Evolutionary conservation across 2,797 vertebrate species (phyloP), one percentile per base, ranked within the genome.

Genomic region (Sternarchorhynchus goeldii): DNA sequence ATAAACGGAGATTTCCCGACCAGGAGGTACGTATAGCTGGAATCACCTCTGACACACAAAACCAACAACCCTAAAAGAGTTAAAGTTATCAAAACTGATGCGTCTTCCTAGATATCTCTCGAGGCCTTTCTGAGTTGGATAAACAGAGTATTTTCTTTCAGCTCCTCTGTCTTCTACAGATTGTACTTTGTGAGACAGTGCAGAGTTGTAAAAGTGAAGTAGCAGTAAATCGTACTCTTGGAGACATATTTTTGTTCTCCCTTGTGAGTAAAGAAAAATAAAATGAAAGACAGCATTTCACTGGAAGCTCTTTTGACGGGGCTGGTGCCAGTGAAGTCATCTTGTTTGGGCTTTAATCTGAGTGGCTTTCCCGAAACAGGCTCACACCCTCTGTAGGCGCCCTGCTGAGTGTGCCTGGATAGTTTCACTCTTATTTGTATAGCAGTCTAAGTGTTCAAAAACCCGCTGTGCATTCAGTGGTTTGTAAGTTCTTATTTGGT

Each of bases 301-400:
- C 66, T 31, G 34, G 58, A 45, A 25, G 56, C 68, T 74, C 64
- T 45, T 69, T 73, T 76, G 65, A 60, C 56, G 57, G 60, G 36
- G 36, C 17, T 59, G 58, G n/a, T 32, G 21, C 69, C 57, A 20
- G 32, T 34, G 31, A 5, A 21, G 62, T 58, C 14, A 20, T 16
- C 16, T 73, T 58, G 73, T 67, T 50, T 41, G 41, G 25, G 50
- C 55, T 74, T 72, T 78, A 81, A 68, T 36, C 63, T 81, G 79
- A 81, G 63, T 66, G 75, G 73, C 75, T 31, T 56, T 17, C 60
- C 57, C 55, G 58, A 73, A 64, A 32, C 41, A 5, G 20, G 5
- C 20, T n/a, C 17, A 36, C 59, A 41, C 75, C 50, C 62, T 73
- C 57, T 41, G 64, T 62, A 64, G 29, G 59, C 45, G 55, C 14